Evolutionary conservation across 2,888 invertebrate species (phyloP).

Genomic region (Meghimatium bilineatum): DNA sequence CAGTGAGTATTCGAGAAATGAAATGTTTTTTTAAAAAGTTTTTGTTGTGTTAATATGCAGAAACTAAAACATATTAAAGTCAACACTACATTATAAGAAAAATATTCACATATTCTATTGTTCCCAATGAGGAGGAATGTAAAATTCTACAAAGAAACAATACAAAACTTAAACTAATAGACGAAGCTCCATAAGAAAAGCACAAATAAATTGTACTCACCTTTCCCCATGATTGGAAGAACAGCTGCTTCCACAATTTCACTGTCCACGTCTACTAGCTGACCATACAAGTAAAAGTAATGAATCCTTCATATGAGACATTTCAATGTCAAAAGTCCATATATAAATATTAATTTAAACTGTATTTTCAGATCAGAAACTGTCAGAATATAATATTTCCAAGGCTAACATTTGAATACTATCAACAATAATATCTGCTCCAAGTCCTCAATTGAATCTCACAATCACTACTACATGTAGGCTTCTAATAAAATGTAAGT

Average conservation of each 20-base stretch:
- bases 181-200: background rate
- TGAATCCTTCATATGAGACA: background rate
- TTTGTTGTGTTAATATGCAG: no score
- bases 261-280: conserved; percentile 1
- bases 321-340: conserved; percentile 19
- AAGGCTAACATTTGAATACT: background rate
- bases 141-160: background rate
- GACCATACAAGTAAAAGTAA: conserved; percentile 24
- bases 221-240: conserved; percentile 23
- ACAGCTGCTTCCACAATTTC: background rate
- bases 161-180: background rate
- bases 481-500: background rate
- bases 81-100: no score
- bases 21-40: no score
- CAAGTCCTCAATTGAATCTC: background rate
- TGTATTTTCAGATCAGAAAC: background rate
- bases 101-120: no score
- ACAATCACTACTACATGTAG: background rate
- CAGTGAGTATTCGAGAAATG: no score
- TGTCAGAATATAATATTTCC: background rate
- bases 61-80: no score
- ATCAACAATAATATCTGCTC: background rate
- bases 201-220: background rate
- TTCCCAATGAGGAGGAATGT: no score
- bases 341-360: conserved; percentile 7